These are phyloP conservation scores for Pluvialis apricaria DNA, from an alignment of 2,113 vertebrate genomes.

Conservation along the genomic window DNA sequence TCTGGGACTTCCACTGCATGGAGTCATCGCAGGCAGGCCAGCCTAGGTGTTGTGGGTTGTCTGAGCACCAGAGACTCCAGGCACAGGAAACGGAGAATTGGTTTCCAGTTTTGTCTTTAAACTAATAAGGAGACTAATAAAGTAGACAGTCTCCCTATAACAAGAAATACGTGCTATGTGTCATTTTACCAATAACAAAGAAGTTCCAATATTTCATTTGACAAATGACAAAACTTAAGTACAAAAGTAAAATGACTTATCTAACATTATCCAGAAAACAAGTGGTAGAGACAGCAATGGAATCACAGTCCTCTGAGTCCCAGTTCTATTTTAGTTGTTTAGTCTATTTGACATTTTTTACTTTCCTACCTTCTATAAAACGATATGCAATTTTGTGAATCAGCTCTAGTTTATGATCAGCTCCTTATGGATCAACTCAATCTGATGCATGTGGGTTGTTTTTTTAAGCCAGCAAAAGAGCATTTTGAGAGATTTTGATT, in stretches of 20 bases:
- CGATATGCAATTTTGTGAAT: not conserved
- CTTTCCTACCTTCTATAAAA: not conserved
- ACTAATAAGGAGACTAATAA: not conserved
- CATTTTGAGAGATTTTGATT: not conserved
- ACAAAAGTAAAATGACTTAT: not conserved
- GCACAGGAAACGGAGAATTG: rapidly evolving
- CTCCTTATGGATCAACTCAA: not conserved
- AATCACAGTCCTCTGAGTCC: not conserved
- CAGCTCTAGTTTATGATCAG: not conserved
- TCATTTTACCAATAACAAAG: not conserved
- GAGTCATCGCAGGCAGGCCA: rapidly evolving
- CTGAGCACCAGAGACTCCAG: not conserved
- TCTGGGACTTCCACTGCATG: not conserved
- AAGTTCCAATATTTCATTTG: not conserved
- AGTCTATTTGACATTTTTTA: not conserved
- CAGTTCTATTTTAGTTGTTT: not conserved
- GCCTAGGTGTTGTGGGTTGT: rapidly evolving
- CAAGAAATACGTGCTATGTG: not conserved
- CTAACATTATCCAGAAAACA: not conserved
- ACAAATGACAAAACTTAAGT: not conserved
- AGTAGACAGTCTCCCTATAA: not conserved
- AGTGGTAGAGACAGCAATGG: not conserved
- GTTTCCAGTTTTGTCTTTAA: not conserved
- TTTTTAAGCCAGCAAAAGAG: not conserved
- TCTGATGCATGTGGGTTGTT: not conserved